Base-by-base conservation (phyloP, 2,797 vertebrate genomes). In the Gephyroberyx darwinii region DNA sequence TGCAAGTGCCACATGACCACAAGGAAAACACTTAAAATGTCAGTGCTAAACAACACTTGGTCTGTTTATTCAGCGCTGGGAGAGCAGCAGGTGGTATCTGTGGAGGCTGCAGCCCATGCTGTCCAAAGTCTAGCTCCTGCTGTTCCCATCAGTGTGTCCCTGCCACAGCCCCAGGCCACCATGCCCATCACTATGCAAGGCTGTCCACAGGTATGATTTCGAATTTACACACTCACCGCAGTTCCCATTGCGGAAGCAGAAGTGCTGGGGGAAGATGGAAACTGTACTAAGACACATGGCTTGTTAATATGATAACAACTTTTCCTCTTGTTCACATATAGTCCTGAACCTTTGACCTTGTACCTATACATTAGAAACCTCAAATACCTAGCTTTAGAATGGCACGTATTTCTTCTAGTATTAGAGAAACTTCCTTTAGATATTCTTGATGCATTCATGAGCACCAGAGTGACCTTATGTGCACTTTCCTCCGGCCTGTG, bases 161-260 rank as follows among this genome's bases (percentile, higher is more conserved):
- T 92, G 82, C 75, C 92, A 70, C 94, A 93, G 65, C 89, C 84
- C n/a, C 95, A 86, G 87, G 90, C 95, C 65, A 69, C 90, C 83
- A 90, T 59, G 91, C 95, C 96, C 3, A 90, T 98, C 90, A 87
- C 95, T 5, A 82, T 98, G 17, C 96, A 97, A 89, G 87, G 94
- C 57, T 90, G 95, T 82, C 95, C 96, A 14, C 97, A 98, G 96
- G 97, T 98, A 77, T 2, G 45, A 51, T 9, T 6, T 10, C 10
- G 48, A n/a, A 16, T 37, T 6, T 83, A 92, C 88, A 50, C 51
- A 31, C 33, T 5, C 5, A 14, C 6, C 8, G 16, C 55, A 35
- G 22, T 41, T 14, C 3, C 31, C n/a, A 26, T 26, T 26, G 26
- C 4, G 26, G 26, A 26, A 26, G 26, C 26, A 26, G 26, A 26